phyloP scores from a whole-genome alignment of 64 coral and sea anemone genomes.

The Exaiptasia diaphana region DNA sequence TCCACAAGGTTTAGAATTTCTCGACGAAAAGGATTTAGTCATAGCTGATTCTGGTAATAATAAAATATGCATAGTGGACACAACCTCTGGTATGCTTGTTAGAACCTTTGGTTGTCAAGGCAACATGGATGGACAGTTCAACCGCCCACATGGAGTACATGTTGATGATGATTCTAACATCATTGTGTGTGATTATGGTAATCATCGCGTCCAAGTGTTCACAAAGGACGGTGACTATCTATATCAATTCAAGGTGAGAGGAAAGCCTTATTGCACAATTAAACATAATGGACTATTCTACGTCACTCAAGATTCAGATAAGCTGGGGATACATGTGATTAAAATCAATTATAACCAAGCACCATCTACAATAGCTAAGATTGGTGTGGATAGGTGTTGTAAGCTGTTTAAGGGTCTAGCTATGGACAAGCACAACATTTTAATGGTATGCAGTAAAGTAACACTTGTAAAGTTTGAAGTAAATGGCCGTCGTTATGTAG shows the following conservation, averaged over 20 bases:
- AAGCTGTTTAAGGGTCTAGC: conserved; percentile 12
- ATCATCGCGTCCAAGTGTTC: conserved; percentile 12
- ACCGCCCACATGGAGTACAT: not conserved
- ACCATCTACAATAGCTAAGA: not conserved
- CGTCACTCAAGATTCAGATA: not conserved
- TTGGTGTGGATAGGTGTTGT: conserved; percentile 14
- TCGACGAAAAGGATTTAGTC: conserved; percentile 6
- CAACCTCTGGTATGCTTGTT: not conserved
- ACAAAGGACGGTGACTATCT: conserved; percentile 1
- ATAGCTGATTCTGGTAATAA: not conserved
- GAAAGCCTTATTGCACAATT: not conserved
- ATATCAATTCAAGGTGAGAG: not conserved
- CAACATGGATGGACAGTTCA: not conserved
- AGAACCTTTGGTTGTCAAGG: conserved; percentile 25
- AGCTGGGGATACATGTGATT: conserved; percentile 36
- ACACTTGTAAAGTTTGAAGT: too few relatives aligned
- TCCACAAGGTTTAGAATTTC: not conserved
- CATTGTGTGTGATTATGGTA: not conserved
- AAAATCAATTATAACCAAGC: not conserved
- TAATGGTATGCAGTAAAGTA: conserved; percentile 10
- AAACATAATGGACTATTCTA: conserved; percentile 9
- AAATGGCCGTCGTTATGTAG: too few relatives aligned
- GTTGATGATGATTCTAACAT: not conserved
- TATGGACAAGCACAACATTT: conserved; percentile 11
- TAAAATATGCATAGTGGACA: conserved; percentile 6